These are phyloP conservation scores for Agrotis ipsilon DNA, from an alignment of 2,888 invertebrate genomes.

Conservation along the genomic window DNA sequence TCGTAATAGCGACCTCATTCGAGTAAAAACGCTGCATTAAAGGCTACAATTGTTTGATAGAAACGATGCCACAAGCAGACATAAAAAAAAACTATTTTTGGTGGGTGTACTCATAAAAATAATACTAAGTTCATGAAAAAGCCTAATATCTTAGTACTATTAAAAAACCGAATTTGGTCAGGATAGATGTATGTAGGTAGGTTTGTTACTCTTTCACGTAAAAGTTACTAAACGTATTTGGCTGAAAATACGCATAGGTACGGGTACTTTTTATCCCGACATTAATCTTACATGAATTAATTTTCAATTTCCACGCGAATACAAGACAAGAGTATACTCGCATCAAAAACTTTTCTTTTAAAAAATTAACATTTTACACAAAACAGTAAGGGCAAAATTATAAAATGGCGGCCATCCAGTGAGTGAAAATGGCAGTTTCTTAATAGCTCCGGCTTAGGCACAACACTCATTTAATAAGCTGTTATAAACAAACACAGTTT, in stretches of 20 bases:
- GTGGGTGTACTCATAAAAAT: background rate
- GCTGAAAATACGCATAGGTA: too few relatives aligned
- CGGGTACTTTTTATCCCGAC: too few relatives aligned
- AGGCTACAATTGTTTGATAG: background rate
- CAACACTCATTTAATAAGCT: slow-evolving; percentile 49
- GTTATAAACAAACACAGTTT: slow-evolving; percentile 21
- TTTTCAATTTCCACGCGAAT: too few relatives aligned
- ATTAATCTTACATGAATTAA: too few relatives aligned
- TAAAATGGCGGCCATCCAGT: slow-evolving; percentile 14
- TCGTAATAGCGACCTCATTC: background rate
- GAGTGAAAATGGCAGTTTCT: slow-evolving; percentile 51
- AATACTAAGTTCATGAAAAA: too few relatives aligned
- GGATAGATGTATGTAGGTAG: too few relatives aligned
- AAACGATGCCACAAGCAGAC: background rate
- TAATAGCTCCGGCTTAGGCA: slow-evolving; percentile 47
- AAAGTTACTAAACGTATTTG: too few relatives aligned
- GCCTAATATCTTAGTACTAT: too few relatives aligned
- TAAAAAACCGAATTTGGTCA: too few relatives aligned
- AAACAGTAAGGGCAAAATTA: slow-evolving; percentile 10
- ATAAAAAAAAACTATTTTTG: background rate
- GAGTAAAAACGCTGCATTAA: too few relatives aligned
- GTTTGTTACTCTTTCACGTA: too few relatives aligned
- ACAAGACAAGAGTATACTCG: too few relatives aligned
- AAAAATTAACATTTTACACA: slow-evolving; percentile 21
- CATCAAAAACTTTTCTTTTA: slow-evolving; percentile 7